Evolutionary conservation across 2,113 vertebrate species (phyloP).

Genomic region (Lichenostomus cassidix): DNA sequence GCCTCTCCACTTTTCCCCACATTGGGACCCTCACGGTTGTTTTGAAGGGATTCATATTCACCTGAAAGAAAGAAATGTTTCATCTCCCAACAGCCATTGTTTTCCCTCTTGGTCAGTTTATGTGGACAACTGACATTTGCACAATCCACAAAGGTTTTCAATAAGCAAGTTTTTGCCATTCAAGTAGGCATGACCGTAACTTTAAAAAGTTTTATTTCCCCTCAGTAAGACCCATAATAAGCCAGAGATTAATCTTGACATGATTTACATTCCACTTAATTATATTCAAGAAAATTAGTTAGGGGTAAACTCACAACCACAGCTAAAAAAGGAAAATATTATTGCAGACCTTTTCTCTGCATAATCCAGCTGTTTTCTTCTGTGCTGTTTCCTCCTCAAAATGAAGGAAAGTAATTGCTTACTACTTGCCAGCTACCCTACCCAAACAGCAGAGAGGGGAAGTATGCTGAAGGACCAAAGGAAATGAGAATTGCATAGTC

Average conservation of each 20-base stretch:
- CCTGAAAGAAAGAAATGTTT: not conserved
- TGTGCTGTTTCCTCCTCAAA: not conserved
- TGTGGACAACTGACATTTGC: not conserved
- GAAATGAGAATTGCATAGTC: not conserved
- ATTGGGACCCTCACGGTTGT: fast-evolving
- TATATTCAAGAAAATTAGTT: not conserved
- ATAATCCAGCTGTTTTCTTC: not conserved
- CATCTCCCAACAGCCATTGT: not conserved
- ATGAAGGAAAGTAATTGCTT: not conserved
- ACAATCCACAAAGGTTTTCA: not conserved
- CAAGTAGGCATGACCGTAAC: not conserved
- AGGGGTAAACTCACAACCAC: not conserved
- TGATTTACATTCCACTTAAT: not conserved
- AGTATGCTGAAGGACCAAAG: not conserved
- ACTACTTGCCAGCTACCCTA: not conserved
- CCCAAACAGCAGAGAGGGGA: not conserved
- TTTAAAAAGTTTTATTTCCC: not conserved
- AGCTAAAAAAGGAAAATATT: not conserved
- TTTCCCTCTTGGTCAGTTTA: not conserved
- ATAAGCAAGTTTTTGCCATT: not conserved
- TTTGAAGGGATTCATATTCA: not conserved
- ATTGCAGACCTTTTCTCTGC: not conserved
- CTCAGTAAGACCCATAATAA: not conserved
- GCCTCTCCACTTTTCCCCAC: not conserved
- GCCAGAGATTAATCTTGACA: not conserved